A percentile compares a stretch with the other conserved stretches of the same genome.
Conservation (phyloP, 2,888 invertebrate species). For the Tachina grossa region DNA sequence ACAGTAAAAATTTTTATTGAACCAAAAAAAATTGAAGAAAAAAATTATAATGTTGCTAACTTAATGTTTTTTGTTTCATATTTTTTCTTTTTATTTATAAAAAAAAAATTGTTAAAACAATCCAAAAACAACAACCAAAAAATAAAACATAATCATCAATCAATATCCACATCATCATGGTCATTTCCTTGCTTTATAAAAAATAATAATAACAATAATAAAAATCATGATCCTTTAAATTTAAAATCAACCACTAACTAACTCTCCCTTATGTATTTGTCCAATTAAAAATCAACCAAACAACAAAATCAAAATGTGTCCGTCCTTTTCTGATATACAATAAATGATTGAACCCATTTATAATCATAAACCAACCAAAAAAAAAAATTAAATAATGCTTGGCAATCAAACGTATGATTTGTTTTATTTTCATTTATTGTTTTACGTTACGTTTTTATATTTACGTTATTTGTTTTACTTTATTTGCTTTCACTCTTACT, state of each 20-base stretch:
- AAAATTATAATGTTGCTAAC: conserved; percentile 79
- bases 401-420: conserved; percentile 75
- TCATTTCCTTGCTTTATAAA: conserved; percentile 81
- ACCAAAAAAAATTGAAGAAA: conserved; percentile 23
- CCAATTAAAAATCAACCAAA: conserved; percentile 58
- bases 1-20: not conserved
- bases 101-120: conserved; percentile 68
- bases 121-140: conserved; percentile 67
- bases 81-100: conserved; percentile 81
- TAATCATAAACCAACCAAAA: conserved; percentile 64
- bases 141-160: conserved; percentile 73
- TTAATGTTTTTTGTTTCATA: conserved; percentile 81
- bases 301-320: conserved; percentile 74
- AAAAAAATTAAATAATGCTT: conserved; percentile 73
- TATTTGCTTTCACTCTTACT: conserved; percentile 44
- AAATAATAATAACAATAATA: not conserved
- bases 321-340: conserved; percentile 70
- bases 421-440: conserved; percentile 47
- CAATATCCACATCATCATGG: conserved; percentile 78
- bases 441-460: conserved; percentile 62
- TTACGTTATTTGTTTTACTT: conserved; percentile 50
- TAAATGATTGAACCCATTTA: conserved; percentile 56
- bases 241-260: conserved; percentile 58
- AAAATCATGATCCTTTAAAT: conserved; percentile 62
- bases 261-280: conserved; percentile 68